Evolutionary conservation across 2,797 vertebrate species (phyloP).

Genomic region (Toxotes lorentzi): DNA sequence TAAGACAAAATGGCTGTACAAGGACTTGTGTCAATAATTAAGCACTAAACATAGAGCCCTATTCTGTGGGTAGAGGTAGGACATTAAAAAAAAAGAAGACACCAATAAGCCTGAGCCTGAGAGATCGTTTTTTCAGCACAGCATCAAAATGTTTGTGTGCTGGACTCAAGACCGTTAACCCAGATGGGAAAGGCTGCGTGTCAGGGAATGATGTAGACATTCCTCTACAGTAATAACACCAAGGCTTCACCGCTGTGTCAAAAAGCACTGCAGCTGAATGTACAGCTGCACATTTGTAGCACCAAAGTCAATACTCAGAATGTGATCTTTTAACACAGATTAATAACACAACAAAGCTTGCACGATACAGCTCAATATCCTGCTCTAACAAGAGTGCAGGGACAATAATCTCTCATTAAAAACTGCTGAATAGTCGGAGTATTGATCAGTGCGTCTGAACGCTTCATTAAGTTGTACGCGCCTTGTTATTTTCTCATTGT

Average conservation of each 20-base stretch:
- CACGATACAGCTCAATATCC: conserved; percentile 37
- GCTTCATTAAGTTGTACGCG: conserved; percentile 51
- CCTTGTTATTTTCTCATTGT: conserved; percentile 40
- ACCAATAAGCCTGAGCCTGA: background rate
- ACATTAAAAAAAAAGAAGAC: background rate
- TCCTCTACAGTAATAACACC: conserved; percentile 27
- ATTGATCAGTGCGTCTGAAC: conserved; percentile 55
- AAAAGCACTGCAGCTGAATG: conserved; percentile 24
- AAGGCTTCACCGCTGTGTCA: conserved; percentile 7
- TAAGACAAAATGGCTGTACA: conserved; percentile 11
- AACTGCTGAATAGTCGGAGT: conserved; percentile 47
- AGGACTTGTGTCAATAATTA: conserved; percentile 1
- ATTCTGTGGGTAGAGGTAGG: background rate
- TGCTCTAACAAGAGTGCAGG: conserved; percentile 26
- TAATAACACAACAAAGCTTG: conserved; percentile 30
- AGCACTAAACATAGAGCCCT: background rate
- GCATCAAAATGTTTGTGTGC: background rate
- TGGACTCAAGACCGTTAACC: conserved; percentile 9
- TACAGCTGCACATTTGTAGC: conserved; percentile 23
- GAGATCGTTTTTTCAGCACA: background rate
- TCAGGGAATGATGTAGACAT: conserved; percentile 29
- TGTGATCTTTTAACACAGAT: conserved; percentile 41
- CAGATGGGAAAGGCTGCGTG: conserved; percentile 19
- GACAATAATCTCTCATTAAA: conserved; percentile 57
- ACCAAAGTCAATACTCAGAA: conserved; percentile 33